Percentiles rank a stretch among this genome's conserved stretches.
Conservation (phyloP, 2,797 vertebrate species). For the Malurus splendens region DNA sequence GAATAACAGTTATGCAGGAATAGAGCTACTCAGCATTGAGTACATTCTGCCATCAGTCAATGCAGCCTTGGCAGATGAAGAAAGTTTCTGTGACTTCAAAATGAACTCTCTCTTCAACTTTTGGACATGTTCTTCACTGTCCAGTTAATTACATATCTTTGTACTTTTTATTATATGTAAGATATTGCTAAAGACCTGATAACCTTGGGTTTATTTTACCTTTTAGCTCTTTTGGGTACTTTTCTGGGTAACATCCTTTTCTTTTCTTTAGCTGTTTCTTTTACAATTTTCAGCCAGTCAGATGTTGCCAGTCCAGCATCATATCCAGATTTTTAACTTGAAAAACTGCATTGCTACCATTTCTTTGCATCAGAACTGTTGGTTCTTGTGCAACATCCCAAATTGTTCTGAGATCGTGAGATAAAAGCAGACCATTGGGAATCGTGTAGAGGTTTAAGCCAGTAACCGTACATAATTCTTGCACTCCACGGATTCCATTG, state of each 20-base stretch:
- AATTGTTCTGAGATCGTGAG: background rate
- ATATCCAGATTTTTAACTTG: background rate
- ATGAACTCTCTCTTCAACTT: slow-evolving; percentile 12
- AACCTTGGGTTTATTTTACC: background rate
- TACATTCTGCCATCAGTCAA: background rate
- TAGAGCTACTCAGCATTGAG: background rate
- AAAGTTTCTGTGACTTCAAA: slow-evolving; percentile 12
- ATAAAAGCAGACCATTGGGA: slow-evolving; percentile 23
- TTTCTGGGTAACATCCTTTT: background rate
- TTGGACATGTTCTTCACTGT: slow-evolving; percentile 17
- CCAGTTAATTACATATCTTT: background rate
- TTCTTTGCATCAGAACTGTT: slow-evolving; percentile 9
- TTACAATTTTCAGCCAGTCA: background rate
- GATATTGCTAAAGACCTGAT: background rate
- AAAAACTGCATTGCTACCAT: background rate
- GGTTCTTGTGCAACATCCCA: slow-evolving; percentile 16
- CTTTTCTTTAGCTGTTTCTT: background rate
- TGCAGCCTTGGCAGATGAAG: background rate
- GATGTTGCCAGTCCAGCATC: background rate
- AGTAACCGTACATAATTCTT: background rate
- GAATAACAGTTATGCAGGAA: background rate
- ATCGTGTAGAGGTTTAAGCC: background rate
- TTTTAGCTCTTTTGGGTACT: background rate
- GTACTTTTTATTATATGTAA: background rate
- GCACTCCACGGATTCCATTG: background rate